Evolutionary conservation across 23 tunicate species (phyloP).

Genomic region (Ciona savignyi): DNA sequence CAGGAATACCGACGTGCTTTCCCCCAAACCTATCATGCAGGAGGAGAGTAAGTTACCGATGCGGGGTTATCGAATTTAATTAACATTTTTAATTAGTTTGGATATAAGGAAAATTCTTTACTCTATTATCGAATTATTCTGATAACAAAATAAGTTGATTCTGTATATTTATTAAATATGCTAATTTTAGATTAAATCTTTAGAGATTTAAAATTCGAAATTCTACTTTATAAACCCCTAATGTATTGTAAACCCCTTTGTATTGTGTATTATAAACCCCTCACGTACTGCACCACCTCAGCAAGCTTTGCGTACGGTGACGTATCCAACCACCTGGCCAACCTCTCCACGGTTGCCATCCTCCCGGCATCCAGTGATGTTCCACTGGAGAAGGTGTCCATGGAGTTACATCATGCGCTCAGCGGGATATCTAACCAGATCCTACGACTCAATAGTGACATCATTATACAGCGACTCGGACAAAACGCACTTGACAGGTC

Average conservation of each 20-base stretch:
- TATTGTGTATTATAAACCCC: neutral
- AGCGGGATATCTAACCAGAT: constrained; percentile 52
- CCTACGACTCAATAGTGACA: constrained; percentile 45
- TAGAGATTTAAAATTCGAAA: no score
- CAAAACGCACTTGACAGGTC: constrained; percentile 82
- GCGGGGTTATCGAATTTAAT: neutral
- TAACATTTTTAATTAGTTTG: neutral
- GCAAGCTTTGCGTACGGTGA: constrained; percentile 85
- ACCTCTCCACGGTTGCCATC: constrained; percentile 94
- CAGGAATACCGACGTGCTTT: constrained; percentile 20
- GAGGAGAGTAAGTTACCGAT: constrained; percentile 68
- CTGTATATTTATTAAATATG: no score
- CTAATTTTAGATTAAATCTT: no score
- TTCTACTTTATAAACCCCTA: no score
- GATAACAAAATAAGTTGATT: neutral
- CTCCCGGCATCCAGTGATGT: constrained; percentile 86
- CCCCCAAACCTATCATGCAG: constrained; percentile 43
- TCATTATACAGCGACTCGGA: constrained; percentile 81
- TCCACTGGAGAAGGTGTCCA: constrained; percentile 84
- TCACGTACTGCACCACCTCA: neutral
- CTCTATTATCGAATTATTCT: neutral
- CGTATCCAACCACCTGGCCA: constrained; percentile 98
- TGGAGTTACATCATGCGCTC: constrained; percentile 89
- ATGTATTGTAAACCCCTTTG: no score
- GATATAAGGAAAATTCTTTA: no score